Conservation (phyloP, 1,140 invertebrate genomes). For the Drosophila parvula region DNA sequence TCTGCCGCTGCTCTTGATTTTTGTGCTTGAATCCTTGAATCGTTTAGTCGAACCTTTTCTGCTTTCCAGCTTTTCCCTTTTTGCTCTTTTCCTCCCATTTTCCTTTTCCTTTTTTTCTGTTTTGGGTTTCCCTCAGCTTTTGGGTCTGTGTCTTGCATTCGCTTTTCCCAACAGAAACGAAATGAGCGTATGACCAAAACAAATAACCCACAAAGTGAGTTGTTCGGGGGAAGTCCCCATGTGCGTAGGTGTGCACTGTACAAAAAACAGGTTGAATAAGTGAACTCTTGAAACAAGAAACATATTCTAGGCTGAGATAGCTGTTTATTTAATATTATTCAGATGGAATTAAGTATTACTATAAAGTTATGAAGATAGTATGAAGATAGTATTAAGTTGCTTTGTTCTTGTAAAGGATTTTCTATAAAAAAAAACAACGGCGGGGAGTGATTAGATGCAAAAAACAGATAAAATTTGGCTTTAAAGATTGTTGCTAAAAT, state of each 20-base stretch:
- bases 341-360: too few relatives aligned
- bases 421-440: too few relatives aligned
- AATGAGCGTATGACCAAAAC: constrained; percentile 82
- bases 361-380: too few relatives aligned
- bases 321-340: not conserved
- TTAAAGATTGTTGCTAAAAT: too few relatives aligned
- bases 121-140: constrained; percentile 27
- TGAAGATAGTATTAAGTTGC: too few relatives aligned
- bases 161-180: constrained; percentile 59
- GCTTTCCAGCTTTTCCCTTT: constrained; percentile 26
- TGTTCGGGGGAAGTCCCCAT: constrained; percentile 45
- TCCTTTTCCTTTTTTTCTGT: constrained; percentile 1
- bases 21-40: constrained; percentile 59
- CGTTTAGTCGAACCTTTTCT: constrained; percentile 67
- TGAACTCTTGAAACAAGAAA: accelerated
- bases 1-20: constrained; percentile 68
- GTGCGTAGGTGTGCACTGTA: constrained; percentile 30
- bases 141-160: constrained; percentile 51
- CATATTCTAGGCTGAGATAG: not conserved
- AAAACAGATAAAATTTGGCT: too few relatives aligned
- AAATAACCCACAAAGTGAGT: constrained; percentile 82
- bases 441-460: too few relatives aligned
- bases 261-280: not conserved
- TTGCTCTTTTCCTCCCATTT: constrained; percentile 7
- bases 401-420: too few relatives aligned